A percentile compares a stretch with the other conserved stretches of the same genome.
Conservation (phyloP, 2,888 invertebrate genomes). For the Leptopilina drosophilae region DNA sequence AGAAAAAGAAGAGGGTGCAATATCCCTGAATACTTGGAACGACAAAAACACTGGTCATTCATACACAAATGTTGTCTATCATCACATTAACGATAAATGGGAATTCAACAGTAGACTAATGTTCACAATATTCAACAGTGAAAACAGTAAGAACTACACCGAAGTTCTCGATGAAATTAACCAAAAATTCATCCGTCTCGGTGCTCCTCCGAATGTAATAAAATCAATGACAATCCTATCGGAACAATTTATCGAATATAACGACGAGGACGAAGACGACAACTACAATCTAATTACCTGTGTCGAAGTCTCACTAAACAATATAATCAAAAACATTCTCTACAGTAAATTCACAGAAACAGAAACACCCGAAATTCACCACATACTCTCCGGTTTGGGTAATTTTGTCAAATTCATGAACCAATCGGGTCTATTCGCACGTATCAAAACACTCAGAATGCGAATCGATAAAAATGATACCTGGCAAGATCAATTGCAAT, state of each 20-base stretch:
- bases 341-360: neutral
- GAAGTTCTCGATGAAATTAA: neutral
- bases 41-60: neutral
- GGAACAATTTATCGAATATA: neutral
- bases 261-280: no score
- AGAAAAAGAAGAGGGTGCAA: conserved; percentile 1
- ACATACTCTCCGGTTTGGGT: neutral
- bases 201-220: neutral
- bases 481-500: neutral
- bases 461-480: neutral
- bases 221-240: neutral
- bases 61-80: conserved; percentile 11
- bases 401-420: conserved; percentile 8
- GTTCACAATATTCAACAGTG: neutral
- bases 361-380: conserved; percentile 3
- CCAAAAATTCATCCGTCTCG: conserved; percentile 1
- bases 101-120: neutral
- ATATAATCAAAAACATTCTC: neutral
- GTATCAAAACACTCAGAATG: neutral
- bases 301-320: neutral
- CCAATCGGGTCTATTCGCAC: neutral
- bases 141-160: neutral
- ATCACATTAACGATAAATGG: conserved; percentile 5
- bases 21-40: conserved; percentile 4
- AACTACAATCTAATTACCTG: neutral